Evolutionary conservation across 1,140 invertebrate genomes (phyloP).

Genomic region (Ips nitidus): DNA sequence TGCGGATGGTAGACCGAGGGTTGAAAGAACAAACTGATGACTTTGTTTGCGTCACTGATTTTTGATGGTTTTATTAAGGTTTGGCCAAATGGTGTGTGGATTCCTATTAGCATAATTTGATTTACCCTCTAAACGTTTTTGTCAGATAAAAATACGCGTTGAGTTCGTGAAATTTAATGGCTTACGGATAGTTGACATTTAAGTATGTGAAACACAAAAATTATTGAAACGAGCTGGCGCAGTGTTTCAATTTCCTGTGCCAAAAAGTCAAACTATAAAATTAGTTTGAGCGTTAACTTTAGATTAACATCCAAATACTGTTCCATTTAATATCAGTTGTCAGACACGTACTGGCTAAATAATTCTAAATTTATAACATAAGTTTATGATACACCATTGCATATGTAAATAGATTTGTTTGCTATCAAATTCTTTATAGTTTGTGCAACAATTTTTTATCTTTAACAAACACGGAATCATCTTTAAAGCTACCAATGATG

Average conservation of each 20-base stretch:
- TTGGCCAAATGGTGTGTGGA: slow-evolving; percentile 30
- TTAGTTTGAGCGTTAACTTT: slow-evolving; percentile 6
- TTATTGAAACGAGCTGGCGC: background rate
- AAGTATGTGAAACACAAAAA: background rate
- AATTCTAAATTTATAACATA: too few relatives aligned
- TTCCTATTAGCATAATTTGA: too few relatives aligned
- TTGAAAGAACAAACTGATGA: slow-evolving; percentile 35
- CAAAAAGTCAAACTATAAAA: slow-evolving; percentile 9
- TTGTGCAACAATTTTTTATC: too few relatives aligned
- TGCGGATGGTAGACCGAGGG: slow-evolving; percentile 7
- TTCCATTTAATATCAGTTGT: slow-evolving; percentile 9
- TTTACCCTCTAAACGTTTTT: too few relatives aligned
- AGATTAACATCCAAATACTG: slow-evolving; percentile 5
- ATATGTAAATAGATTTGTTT: too few relatives aligned
- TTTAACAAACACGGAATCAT: too few relatives aligned
- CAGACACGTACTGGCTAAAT: slow-evolving; percentile 5
- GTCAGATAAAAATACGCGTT: too few relatives aligned
- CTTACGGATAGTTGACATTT: background rate
- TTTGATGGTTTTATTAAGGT: slow-evolving; percentile 37
- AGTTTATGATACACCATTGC: too few relatives aligned
- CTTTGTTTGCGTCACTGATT: slow-evolving; percentile 39
- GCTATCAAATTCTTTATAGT: too few relatives aligned
- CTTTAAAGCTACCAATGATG: too few relatives aligned
- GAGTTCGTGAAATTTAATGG: too few relatives aligned
- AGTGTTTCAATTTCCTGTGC: slow-evolving; percentile 3